Evolutionary conservation across 2,888 invertebrate genomes (phyloP), one percentile per base, ranked within the genome.

Genomic region (Chymomyza caudatula): DNA sequence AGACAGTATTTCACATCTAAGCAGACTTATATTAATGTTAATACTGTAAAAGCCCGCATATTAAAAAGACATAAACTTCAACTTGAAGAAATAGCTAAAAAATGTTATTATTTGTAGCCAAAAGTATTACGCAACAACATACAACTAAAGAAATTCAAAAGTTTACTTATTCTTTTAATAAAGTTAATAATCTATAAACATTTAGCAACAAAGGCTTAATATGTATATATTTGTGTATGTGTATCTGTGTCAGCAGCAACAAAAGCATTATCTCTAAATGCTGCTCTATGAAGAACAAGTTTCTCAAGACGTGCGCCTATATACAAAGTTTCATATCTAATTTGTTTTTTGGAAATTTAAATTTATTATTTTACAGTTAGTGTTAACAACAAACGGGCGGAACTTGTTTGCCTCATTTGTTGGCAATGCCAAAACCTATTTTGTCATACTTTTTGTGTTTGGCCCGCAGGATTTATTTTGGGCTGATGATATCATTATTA

Each of bases 331-430:
- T 37, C 11, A 37, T 37, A 11, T 37, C 11, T 37, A 11, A 69
- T 63, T 54, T 49, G 60, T 71, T 58, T 71, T 5, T 22, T 58
- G 53, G 60, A 61, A 65, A 22, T 55, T 55, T 15, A 15, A 15
- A 17, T 52, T 52, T 20, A 56, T 42, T 8, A 22, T 37, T 73
- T 71, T 78, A 70, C 73, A 74, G 68, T 69, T 76, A 64, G 13
- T 61, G 63, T 13, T 22, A 15, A 64, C n/a, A 59, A 49, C 17
- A 53, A 37, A 37, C 29, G 29, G 29, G 29, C 29, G 29, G 29
- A 37, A 37, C 29, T 37, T 37, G 29, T 37, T 37, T 69, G 60
- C 62, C 77, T 82, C 69, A 77, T 73, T 74, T 77, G 77, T 83
- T 73, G 72, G 68, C 78, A 69, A 65, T 69, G 58, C 52, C 22